Evolutionary conservation across 2,888 invertebrate genomes (phyloP).

Genomic region (Scaptomyza caliginosa): DNA sequence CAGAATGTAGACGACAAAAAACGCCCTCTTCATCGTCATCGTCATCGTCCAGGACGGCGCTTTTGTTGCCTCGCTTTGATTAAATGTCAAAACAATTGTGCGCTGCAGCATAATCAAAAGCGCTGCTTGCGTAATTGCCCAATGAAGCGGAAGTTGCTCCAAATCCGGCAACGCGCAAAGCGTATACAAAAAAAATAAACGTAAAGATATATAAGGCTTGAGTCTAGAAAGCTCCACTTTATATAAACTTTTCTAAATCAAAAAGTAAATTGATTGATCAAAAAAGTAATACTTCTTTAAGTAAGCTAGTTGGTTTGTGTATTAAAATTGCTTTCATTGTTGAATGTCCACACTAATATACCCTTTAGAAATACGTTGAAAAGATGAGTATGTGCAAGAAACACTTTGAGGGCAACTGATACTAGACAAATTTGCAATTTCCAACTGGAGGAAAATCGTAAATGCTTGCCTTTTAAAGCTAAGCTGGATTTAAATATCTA

Average conservation of each 20-base stretch:
- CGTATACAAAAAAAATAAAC: constrained; percentile 9
- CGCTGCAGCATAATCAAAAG: constrained; percentile 74
- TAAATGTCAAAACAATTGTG: constrained; percentile 78
- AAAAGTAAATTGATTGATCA: too few species aligned
- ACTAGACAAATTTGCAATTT: constrained; percentile 9
- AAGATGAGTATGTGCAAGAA: not conserved
- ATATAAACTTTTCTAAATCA: too few species aligned
- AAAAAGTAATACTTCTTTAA: too few species aligned
- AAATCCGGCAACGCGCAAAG: constrained; percentile 15
- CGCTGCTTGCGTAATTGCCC: constrained; percentile 72
- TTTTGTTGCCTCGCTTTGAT: constrained; percentile 65
- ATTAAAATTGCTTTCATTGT: too few species aligned
- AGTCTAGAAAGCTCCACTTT: not conserved
- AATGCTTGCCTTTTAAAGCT: not conserved
- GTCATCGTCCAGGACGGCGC: constrained; percentile 22
- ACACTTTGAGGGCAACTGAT: not conserved
- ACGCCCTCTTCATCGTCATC: constrained; percentile 4
- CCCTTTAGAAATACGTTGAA: not conserved
- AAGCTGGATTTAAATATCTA: not conserved
- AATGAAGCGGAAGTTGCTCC: constrained; percentile 71
- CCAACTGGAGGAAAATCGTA: constrained; percentile 11
- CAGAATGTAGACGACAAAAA: not conserved
- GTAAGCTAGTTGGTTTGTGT: too few species aligned
- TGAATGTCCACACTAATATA: not conserved
- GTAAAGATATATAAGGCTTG: not conserved